Evolutionary conservation across 2,888 invertebrate genomes (phyloP).

Genomic region (Subacronicta megacephala): DNA sequence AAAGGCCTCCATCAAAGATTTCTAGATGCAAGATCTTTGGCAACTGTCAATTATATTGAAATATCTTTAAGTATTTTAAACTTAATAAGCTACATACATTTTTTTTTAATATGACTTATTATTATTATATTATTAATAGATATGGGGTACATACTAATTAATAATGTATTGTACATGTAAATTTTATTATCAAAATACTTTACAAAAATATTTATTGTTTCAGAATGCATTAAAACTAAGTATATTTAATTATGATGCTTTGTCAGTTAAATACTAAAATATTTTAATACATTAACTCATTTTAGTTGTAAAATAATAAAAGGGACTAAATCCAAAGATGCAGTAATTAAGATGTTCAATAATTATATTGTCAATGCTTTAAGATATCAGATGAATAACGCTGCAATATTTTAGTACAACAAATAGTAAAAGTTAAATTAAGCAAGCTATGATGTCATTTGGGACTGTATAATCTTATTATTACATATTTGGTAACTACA

Average conservation of each 20-base stretch:
- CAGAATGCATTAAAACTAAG: conserved; percentile 27
- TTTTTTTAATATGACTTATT: too few relatives aligned
- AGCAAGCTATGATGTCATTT: conserved; percentile 22
- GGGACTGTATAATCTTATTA: conserved; percentile 36
- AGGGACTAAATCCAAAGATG: too few relatives aligned
- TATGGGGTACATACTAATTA: too few relatives aligned
- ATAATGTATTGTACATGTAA: conserved; percentile 2
- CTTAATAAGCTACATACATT: too few relatives aligned
- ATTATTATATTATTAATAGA: too few relatives aligned
- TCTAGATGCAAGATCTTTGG: too few relatives aligned
- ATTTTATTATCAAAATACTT: conserved; percentile 43
- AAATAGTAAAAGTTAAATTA: conserved; percentile 3
- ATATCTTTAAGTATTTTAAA: too few relatives aligned
- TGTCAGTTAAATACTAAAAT: conserved; percentile 17
- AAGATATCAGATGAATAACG: conserved; percentile 1
- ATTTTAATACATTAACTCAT: too few relatives aligned
- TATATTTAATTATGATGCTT: conserved; percentile 14
- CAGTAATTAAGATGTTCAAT: not conserved
- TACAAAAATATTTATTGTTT: conserved; percentile 44
- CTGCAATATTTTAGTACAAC: conserved; percentile 16
- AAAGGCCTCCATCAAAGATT: too few relatives aligned
- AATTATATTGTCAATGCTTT: conserved; percentile 23
- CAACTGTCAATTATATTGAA: too few relatives aligned
- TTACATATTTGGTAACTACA: conserved; percentile 53
- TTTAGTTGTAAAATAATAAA: too few relatives aligned